phyloP scores from a whole-genome alignment of 2,797 vertebrate species.

The Hippocampus kuda region DNA sequence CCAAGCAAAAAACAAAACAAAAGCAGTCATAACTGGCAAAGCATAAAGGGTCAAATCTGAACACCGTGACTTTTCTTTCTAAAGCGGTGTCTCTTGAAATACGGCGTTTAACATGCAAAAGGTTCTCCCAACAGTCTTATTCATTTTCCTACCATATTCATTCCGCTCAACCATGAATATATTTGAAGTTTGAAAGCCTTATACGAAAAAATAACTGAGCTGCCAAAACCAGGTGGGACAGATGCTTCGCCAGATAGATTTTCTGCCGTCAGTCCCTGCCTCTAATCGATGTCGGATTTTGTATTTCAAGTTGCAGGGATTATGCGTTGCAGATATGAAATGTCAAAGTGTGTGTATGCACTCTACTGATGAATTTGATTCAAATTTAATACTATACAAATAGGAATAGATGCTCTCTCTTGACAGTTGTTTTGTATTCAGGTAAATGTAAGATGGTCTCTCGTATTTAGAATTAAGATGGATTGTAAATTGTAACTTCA shows the following conservation, averaged over 20 bases:
- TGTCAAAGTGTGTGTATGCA: not conserved
- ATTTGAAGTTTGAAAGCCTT: conserved; percentile 16
- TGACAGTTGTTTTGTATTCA: not conserved
- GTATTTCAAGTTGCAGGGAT: conserved; percentile 13
- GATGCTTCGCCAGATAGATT: conserved; percentile 20
- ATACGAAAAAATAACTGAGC: conserved; percentile 41
- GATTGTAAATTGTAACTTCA: not conserved
- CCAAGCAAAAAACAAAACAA: not conserved
- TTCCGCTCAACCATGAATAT: conserved; percentile 31
- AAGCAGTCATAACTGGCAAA: not conserved
- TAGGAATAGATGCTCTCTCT: not conserved
- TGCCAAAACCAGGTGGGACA: conserved; percentile 16
- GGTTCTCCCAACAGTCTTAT: conserved; percentile 20
- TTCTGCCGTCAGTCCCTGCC: conserved; percentile 21
- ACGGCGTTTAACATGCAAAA: not conserved
- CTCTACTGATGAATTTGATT: conserved; percentile 20
- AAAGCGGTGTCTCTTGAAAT: not conserved
- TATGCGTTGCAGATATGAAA: not conserved
- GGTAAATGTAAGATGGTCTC: not conserved
- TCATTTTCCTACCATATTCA: conserved; percentile 25
- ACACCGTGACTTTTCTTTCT: not conserved
- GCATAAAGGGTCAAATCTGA: not conserved
- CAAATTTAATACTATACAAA: conserved; percentile 5
- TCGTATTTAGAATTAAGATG: not conserved
- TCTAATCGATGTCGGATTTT: conserved; percentile 28